Base-by-base conservation (phyloP, 2,888 invertebrate genomes). In the Scaptomyza tumidula region DNA sequence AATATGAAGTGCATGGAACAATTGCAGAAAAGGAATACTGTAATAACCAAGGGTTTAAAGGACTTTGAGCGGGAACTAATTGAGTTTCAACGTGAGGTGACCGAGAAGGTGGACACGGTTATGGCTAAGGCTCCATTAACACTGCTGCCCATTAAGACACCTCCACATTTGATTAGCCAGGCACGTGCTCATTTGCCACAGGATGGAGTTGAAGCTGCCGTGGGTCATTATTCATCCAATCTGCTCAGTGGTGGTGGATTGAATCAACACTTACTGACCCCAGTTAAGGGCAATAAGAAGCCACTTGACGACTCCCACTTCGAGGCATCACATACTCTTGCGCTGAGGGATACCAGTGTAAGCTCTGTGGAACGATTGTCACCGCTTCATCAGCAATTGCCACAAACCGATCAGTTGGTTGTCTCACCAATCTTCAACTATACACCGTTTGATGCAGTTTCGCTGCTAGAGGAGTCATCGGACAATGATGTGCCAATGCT, bases 41-140 rank as follows among this genome's bases (percentile, higher is more conserved):
- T 93, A 16, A 93, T 97, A 13, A 93, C 94, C 78, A 93, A 93
- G 0, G 94, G 95, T 49, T 95, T 97, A 0, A 92, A 94, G 13
- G 93, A 93, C 49, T 93, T 98, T 19, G 94, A 94, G 50, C 93
- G 94, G 46, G 95, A 96, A 82, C 95, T 98, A 82, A 91, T 93
- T 11, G 94, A 94, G 63, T 97, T 98, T 88, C 94, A 96, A 94
- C 94, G 95, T 59, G 95, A 95, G 91, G 95, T 98, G 50, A 93
- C 94, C 31, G 93, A 94, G 56, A 95, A 96, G 92, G 95, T 98
- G 11, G 93, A 95, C 69, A 93, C 94, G 50, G 95, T 96, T 0
- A 92, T 97, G 44, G 93, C 94, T 29, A 94, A 95, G 75, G 96
- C 96, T 0, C 98, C 98, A 0, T 92, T 97, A 2, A 94, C 94